Percentiles rank a stretch among this genome's conserved stretches.
Conservation (phyloP, 2,797 vertebrate species). For the Corythornis leucogaster region DNA sequence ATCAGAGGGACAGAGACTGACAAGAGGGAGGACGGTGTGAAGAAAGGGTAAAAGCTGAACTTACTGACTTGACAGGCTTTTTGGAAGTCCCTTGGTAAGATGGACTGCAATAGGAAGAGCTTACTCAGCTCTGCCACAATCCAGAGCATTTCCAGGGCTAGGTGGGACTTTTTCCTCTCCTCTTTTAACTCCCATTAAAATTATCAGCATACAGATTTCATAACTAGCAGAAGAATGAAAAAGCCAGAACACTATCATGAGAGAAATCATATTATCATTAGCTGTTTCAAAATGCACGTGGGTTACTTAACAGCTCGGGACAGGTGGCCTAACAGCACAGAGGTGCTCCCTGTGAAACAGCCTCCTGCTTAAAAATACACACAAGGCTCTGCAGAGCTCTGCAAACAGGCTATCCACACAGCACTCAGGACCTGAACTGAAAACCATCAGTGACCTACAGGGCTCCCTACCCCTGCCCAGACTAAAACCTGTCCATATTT, state of each 20-base stretch:
- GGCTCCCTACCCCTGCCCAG: fast-evolving
- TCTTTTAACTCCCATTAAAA: constrained; percentile 52
- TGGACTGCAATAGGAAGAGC: background rate
- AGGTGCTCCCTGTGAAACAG: background rate
- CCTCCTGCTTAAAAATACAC: background rate
- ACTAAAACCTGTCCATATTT: background rate
- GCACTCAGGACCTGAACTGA: fast-evolving
- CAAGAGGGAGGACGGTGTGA: background rate
- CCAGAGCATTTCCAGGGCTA: background rate
- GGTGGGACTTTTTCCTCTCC: background rate
- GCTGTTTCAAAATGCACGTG: constrained; percentile 30
- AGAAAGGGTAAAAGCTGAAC: background rate
- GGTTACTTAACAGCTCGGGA: constrained; percentile 32
- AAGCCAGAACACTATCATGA: background rate
- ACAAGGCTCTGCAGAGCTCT: background rate
- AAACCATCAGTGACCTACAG: background rate
- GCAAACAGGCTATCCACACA: fast-evolving
- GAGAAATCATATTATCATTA: constrained; percentile 7
- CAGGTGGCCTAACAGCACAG: background rate
- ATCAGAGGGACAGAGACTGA: background rate
- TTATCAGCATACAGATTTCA: constrained; percentile 61
- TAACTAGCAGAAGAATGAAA: constrained; percentile 41
- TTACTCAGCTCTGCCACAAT: background rate
- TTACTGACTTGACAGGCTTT: constrained; percentile 17
- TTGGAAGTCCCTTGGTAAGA: constrained; percentile 11